Conservation (phyloP, 2,888 invertebrate species). For the Chrysomela aeneicollis region DNA sequence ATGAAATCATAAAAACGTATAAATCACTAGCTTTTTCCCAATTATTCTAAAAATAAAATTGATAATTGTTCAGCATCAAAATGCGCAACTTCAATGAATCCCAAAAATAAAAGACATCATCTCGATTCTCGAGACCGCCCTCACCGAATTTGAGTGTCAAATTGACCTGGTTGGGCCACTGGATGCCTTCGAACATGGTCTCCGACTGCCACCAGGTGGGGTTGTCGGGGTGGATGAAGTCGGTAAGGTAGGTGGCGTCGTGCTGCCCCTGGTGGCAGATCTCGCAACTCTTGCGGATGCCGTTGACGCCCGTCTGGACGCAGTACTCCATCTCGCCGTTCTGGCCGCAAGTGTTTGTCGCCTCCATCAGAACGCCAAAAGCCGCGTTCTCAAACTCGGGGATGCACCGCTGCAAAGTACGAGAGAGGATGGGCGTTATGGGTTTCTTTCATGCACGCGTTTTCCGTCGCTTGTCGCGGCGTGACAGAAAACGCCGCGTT, state of each 20-base stretch:
- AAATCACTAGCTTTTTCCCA: no score
- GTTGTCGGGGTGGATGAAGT: conserved; percentile 88
- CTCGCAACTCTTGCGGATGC: conserved; percentile 78
- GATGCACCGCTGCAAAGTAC: conserved; percentile 82
- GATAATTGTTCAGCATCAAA: no score
- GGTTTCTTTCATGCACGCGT: no score
- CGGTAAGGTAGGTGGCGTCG: conserved; percentile 82
- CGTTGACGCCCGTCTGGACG: conserved; percentile 83
- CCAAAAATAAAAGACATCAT: no score
- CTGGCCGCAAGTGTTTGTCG: conserved; percentile 96
- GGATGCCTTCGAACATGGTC: conserved; percentile 94
- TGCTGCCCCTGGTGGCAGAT: conserved; percentile 77
- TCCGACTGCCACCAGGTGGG: conserved; percentile 98
- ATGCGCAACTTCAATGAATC: no score
- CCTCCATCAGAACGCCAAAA: conserved; percentile 86
- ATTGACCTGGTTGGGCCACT: conserved; percentile 92
- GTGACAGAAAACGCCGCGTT: no score
- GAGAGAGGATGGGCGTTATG: no score
- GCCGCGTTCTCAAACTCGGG: conserved; percentile 98
- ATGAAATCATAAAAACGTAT: no score
- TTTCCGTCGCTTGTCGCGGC: no score
- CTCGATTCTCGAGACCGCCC: no score
- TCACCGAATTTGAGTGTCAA: conserved; percentile 62
- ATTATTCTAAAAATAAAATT: no score
- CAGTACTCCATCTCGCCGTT: conserved; percentile 83